Evolutionary conservation across 2,888 invertebrate genomes (phyloP), one percentile per base, ranked within the genome.

Genomic region (Agonum fuliginosum): DNA sequence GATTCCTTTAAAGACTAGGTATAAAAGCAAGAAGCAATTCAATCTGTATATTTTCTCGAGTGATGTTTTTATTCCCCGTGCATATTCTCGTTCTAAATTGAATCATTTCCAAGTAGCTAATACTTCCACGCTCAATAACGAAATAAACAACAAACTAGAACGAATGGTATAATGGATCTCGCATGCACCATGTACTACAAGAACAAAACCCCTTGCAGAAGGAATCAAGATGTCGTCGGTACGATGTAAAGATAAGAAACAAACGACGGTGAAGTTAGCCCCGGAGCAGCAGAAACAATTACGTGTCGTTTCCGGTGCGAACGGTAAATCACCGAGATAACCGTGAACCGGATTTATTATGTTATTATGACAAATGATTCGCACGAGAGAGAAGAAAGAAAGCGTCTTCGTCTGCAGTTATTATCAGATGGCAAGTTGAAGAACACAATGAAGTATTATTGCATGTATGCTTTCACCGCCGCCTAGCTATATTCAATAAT

Each of bases 321-420:
- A 43, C 83, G 83, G 81, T 85, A 86, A 86, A 86, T 86, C 86
- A 86, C 83, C 80, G 81, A 83, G 84, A 84, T 85, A 85, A 81
- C 83, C 82, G 81, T 78, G 79, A 81, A 81, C 81, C 83, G 82
- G 83, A 83, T 83, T 83, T 82, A 82, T 82, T 82, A 82, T 83
- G 80, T 81, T 83, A 83, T 82, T 83, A 82, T 83, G 84, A 84
- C 84, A 83, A 83, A 83, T 75, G 67, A 67, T 75, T 75, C 51
- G 67, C n/a, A 20, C 3, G 48, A 37, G 14, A 17, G 46, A 46
- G 46, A 46, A 30, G 30, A 20, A 19, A 62, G 58, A 30, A 12
- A 14, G 37, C 30, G 27, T 12, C 62, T 12, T 62, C 62, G 30
- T 62, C 30, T 12, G 24, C n/a, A 37, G 37, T 12, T 12, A 17